Percentiles rank a stretch among this genome's conserved stretches.
phyloP scores from a whole-genome alignment of 1,140 invertebrate species.

The Drosophila orosa region DNA sequence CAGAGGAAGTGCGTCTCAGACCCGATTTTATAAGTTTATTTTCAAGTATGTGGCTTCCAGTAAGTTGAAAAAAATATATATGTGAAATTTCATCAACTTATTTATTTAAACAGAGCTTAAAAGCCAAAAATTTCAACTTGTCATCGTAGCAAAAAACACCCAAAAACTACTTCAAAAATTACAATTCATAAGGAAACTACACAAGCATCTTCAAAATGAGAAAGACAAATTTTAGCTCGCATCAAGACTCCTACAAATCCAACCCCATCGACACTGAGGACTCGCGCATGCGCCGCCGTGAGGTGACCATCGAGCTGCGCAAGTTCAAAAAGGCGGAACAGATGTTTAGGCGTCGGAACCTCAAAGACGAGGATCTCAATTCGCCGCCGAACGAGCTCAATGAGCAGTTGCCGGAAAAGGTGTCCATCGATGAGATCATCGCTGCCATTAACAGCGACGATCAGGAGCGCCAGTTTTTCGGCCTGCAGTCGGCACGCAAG shows the following conservation, averaged over 20 bases:
- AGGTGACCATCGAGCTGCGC: conserved; percentile 95
- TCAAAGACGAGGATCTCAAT: conserved; percentile 86
- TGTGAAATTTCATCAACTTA: too few relatives aligned
- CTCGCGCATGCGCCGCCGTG: conserved; percentile 93
- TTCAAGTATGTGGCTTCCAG: too few relatives aligned
- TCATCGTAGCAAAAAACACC: too few relatives aligned
- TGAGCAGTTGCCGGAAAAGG: conserved; percentile 82
- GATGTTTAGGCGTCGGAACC: conserved; percentile 95
- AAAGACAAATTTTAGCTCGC: conserved; percentile 12
- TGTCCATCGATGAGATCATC: conserved; percentile 87
- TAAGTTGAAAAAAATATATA: too few relatives aligned
- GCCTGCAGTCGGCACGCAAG: conserved; percentile 92
- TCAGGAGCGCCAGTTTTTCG: conserved; percentile 86
- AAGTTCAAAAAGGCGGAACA: conserved; percentile 98
- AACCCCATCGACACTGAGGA: conserved; percentile 86
- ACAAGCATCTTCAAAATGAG: too few relatives aligned
- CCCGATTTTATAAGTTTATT: background rate
- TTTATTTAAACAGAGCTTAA: too few relatives aligned
- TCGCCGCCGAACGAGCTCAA: conserved; percentile 86
- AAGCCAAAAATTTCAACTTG: too few relatives aligned
- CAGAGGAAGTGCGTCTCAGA: conserved; percentile 27
- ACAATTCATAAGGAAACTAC: too few relatives aligned
- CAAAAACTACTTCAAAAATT: too few relatives aligned
- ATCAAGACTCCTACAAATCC: background rate
- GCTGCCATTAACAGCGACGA: conserved; percentile 87